Evolutionary conservation across 1,140 invertebrate genomes (phyloP), one percentile per base, ranked within the genome.

Genomic region (Cyphomyrmex costatus): DNA sequence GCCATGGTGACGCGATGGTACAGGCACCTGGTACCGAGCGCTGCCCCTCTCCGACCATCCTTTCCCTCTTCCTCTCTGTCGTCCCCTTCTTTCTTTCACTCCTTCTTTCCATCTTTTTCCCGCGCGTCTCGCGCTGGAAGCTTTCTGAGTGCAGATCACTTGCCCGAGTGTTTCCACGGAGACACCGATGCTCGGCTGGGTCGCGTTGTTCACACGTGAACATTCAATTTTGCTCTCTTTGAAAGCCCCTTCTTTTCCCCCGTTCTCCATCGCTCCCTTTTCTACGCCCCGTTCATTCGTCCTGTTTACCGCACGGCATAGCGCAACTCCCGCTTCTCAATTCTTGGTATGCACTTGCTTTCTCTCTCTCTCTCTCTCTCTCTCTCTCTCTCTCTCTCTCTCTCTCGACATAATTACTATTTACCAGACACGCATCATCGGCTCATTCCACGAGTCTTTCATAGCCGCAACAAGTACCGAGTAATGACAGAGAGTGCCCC

Each of bases 121-220:
- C 80, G 58, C 63, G 46, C 76, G 42, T 89, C 80, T 65, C 51
- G 71, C 73, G 80, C 60, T 76, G 76, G 78, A 76, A 82, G 84
- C 63, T 51, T 33, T 42, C 76, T 74, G 77, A 86, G 82, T 76
- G 78, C 68, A 60, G 86, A 85, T 70, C 82, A 80, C 86, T 82
- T 68, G 87, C 10, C 51, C 77, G 42, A 66, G 78, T 58, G 63
- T 86, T 79, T 86, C 61, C 78, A 65, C 56, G 85, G 82, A 86
- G 80, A 91, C 85, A 85, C 68, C 63, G 82, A 86, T 89, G 88
- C 88, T 86, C 86, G 84, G 19, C 90, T 86, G 82, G 93, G 93
- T 93, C 93, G 93, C 92, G 90, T 73, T 94, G 93, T 94, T 94
- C 94, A 95, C 94, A 94, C 93, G 92, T 94, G 91, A 83, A 83